Percentiles rank a stretch among this genome's conserved stretches.
phyloP scores from a whole-genome alignment of 2,888 invertebrate species.

The Linyphia triangularis region DNA sequence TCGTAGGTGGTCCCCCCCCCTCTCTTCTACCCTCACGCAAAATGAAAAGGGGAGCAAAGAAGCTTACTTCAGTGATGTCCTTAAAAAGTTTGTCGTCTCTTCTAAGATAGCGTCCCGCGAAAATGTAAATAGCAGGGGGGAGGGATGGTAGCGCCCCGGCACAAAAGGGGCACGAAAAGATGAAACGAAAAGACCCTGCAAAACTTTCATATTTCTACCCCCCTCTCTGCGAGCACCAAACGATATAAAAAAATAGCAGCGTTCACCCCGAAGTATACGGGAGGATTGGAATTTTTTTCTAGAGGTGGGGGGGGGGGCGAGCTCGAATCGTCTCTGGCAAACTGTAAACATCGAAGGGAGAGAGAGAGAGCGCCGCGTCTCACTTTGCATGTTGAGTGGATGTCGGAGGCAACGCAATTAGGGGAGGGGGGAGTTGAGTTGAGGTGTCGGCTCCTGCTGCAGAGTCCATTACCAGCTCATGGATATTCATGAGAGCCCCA shows the following conservation, averaged over 20 bases:
- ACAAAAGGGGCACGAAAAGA: constrained; percentile 14
- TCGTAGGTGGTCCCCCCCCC: not conserved
- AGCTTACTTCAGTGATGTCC: constrained; percentile 57
- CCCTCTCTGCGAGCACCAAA: not conserved
- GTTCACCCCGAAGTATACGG: not conserved
- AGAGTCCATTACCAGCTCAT: constrained; percentile 68
- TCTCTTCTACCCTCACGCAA: not conserved
- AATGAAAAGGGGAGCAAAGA: not conserved
- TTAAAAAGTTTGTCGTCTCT: constrained; percentile 60
- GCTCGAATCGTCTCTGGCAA: not conserved
- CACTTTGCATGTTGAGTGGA: constrained; percentile 66
- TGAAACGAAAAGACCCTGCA: constrained; percentile 53
- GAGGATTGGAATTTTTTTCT: constrained; percentile 6
- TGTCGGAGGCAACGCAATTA: constrained; percentile 65
- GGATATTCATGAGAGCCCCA: constrained; percentile 67
- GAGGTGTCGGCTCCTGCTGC: constrained; percentile 59
- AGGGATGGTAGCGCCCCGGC: not conserved
- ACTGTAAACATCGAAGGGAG: constrained; percentile 28
- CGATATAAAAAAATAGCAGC: not conserved
- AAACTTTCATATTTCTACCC: constrained; percentile 38
- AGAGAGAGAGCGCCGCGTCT: not conserved
- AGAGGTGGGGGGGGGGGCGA: not conserved
- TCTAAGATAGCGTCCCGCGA: not conserved
- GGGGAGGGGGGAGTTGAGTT: constrained; percentile 10
- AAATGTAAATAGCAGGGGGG: constrained; percentile 57